Base-by-base conservation (phyloP, 2,113 vertebrate species). In the Parotia lawesii region DNA sequence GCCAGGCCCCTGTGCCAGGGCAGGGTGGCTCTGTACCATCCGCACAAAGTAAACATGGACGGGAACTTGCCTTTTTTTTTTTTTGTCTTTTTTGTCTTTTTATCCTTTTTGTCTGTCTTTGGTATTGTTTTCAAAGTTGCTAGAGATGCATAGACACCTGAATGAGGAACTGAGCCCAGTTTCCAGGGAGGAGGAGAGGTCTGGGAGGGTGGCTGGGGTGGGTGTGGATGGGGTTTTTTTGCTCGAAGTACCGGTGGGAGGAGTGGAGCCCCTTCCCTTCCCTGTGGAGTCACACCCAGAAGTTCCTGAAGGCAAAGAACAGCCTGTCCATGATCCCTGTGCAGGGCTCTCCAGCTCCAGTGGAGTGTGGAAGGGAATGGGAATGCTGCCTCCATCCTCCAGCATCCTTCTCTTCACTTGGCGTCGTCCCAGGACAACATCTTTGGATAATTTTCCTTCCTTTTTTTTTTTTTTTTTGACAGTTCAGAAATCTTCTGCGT, bases 71-170 rank as follows among this genome's bases (percentile, higher is more conserved):
- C 87, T 8, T 3, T 29, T 28, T 7, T 5, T 40, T 48, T 16
- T 25, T 8, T 42, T 47, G 4, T 3, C 31, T 27, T 31, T 9
- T 14, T 25, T 69, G 22, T 60, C 12, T 33, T 33, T 60, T 56
- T 19, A 6, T n/a, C 3, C 31, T 3, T 84, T 93, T 45, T 9
- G 82, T 91, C 98, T 97, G 98, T 99, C 98, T 99, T 99, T 99
- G 99, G 98, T 98, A 98, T 98, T 97, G 97, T 96, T 93, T 94
- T 97, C 42, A 97, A 96, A 98, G 96, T 97, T 96, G 98, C 97
- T 97, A 97, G 98, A 98, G 98, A 98, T 99, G 98, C 99, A 99
- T 99, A 99, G 99, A 98, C 98, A 98, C 98, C 98, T 97, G 97
- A 96, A 93, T 44, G 85, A 93, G 95, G 98, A 95, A 23, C 61